These are phyloP conservation scores for Macrotis lagotis DNA, from an alignment of 2,113 vertebrate species.

Conservation along the genomic window DNA sequence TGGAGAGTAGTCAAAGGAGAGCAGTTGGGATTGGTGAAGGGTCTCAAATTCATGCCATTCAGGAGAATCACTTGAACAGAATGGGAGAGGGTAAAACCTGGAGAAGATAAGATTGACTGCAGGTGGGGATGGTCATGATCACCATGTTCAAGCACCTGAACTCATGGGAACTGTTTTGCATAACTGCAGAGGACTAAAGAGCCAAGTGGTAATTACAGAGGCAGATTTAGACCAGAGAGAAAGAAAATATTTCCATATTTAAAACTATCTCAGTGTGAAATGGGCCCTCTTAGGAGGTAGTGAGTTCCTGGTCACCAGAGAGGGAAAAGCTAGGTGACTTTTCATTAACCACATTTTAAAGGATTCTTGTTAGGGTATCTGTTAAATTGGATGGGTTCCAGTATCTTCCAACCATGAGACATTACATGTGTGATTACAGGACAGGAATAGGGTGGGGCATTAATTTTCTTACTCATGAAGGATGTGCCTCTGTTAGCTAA, in stretches of 20 bases:
- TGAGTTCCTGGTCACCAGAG: neutral
- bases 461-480: neutral
- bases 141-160: neutral
- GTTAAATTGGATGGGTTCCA: neutral
- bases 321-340: neutral
- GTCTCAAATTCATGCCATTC: neutral
- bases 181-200: too few species aligned
- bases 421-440: neutral
- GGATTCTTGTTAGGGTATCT: neutral
- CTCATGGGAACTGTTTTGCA: neutral
- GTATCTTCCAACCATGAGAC: neutral
- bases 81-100: neutral
- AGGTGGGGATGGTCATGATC: neutral
- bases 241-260: too few species aligned
- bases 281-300: too few species aligned
- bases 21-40: neutral
- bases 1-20: neutral
- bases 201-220: too few species aligned
- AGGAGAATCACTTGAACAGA: neutral
- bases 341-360: too few species aligned
- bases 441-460: neutral
- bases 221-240: too few species aligned
- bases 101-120: neutral
- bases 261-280: too few species aligned
- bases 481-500: neutral